Evolutionary conservation across 2,113 vertebrate species (phyloP).

Genomic region (Chauna torquata): DNA sequence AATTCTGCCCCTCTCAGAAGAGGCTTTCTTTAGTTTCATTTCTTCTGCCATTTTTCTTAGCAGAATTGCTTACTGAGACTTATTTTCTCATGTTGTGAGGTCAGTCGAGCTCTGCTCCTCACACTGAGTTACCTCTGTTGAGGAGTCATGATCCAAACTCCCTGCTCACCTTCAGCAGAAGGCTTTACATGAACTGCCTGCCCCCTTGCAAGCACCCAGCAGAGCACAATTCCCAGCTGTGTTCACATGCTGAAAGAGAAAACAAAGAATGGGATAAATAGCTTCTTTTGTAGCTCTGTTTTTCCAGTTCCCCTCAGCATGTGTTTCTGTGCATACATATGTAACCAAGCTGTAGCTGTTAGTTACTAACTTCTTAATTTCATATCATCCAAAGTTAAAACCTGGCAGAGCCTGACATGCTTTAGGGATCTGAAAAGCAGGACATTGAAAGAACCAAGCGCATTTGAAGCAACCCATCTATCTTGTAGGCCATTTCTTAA

Average conservation of each 20-base stretch:
- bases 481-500: not conserved
- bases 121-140: conserved; percentile 11
- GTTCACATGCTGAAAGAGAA: not conserved
- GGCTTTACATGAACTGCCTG: not conserved
- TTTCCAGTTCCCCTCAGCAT: not conserved
- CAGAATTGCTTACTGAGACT: not conserved
- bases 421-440: not conserved
- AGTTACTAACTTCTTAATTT: not conserved
- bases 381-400: not conserved
- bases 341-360: not conserved
- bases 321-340: not conserved
- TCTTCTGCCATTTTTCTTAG: not conserved
- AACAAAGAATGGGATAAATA: conserved; percentile 14
- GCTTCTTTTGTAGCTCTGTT: conserved; percentile 2
- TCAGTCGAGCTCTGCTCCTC: conserved; percentile 35
- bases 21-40: not conserved
- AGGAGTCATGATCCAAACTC: not conserved
- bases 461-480: not conserved
- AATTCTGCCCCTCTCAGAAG: not conserved
- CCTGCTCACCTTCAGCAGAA: not conserved
- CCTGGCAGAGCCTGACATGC: not conserved
- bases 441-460: not conserved
- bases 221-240: conserved; percentile 4
- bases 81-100: conserved; percentile 27
- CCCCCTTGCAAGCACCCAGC: not conserved